Percentiles rank a stretch among this genome's conserved stretches.
Evolutionary conservation across 1,140 invertebrate species (phyloP).

Genomic region (Pygmarrhopalites habei): DNA sequence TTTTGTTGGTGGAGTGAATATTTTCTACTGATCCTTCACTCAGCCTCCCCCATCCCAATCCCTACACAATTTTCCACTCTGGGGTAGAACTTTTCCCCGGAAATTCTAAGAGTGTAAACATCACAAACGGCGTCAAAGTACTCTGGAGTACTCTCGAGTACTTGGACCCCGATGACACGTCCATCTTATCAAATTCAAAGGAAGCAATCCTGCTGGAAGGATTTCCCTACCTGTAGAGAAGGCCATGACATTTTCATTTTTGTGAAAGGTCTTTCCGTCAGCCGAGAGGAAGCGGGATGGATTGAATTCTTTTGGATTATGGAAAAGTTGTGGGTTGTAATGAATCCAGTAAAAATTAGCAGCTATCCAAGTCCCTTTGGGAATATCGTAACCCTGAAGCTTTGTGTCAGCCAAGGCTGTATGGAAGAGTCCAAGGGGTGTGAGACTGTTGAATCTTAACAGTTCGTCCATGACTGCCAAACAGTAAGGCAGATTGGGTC

Average conservation of each 20-base stretch:
- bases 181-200: no score
- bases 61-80: no score
- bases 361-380: conserved; percentile 42
- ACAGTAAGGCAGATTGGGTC: conserved; percentile 33
- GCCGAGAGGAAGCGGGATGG: conserved; percentile 47
- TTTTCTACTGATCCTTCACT: no score
- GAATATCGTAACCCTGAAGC: conserved; percentile 43
- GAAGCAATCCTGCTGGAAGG: conserved; percentile 9
- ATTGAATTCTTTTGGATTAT: conserved; percentile 45
- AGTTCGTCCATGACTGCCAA: conserved; percentile 32
- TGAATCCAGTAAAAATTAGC: conserved; percentile 46
- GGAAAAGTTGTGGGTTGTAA: conserved; percentile 44
- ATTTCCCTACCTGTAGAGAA: conserved; percentile 23
- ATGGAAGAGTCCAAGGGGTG: conserved; percentile 21
- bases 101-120: no score
- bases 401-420: conserved; percentile 22
- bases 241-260: conserved; percentile 19
- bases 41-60: no score
- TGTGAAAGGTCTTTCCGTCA: not conserved
- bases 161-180: no score
- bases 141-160: no score
- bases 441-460: conserved; percentile 11
- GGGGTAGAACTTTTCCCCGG: no score
- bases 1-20: no score
- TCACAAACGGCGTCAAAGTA: no score